phyloP scores from a whole-genome alignment of 2,113 vertebrate species.

The Corythoichthys intestinalis region DNA sequence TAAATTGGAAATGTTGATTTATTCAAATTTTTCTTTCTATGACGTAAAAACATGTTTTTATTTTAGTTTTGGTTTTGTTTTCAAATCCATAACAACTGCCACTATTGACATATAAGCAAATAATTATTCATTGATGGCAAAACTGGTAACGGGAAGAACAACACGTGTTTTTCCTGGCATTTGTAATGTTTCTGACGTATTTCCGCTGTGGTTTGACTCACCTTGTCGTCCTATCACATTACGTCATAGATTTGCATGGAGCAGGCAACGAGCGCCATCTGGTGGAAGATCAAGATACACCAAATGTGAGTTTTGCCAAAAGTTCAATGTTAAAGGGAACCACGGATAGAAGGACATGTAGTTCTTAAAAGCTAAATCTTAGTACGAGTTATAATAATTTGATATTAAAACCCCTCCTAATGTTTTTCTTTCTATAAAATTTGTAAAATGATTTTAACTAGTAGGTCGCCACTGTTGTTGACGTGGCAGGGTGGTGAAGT shows the following conservation, averaged over 20 bases:
- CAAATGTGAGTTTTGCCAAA: background rate
- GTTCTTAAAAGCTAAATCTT: no score
- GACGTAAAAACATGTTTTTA: background rate
- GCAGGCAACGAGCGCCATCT: slow-evolving; percentile 29
- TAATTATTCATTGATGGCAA: background rate
- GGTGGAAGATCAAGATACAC: slow-evolving; percentile 12
- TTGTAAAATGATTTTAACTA: no score
- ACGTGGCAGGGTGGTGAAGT: no score
- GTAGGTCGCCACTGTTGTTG: no score
- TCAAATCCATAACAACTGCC: background rate
- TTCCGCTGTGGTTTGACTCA: slow-evolving; percentile 4
- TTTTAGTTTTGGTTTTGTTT: no score
- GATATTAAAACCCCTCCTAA: no score
- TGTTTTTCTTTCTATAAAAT: no score
- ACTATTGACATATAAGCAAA: background rate
- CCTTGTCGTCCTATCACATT: background rate
- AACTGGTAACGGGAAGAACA: background rate
- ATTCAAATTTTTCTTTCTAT: background rate
- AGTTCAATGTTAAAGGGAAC: no score
- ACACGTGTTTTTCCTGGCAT: background rate
- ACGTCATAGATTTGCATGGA: background rate
- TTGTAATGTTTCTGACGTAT: background rate
- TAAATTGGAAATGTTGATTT: background rate
- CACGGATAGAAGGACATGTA: no score
- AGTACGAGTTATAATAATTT: no score